Evolutionary conservation across 1,140 invertebrate genomes (phyloP).

Genomic region (Phocides pigmalion): DNA sequence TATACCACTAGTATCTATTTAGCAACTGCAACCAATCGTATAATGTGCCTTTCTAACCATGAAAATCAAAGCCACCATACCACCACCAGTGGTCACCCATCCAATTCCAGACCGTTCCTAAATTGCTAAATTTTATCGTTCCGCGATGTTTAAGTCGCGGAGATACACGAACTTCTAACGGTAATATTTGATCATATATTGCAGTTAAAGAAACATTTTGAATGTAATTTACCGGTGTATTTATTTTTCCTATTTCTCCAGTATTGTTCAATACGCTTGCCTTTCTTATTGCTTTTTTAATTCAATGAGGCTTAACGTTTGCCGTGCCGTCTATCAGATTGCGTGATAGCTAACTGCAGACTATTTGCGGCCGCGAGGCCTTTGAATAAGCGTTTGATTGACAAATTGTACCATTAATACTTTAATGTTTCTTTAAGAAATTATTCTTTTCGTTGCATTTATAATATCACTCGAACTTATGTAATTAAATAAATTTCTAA

Average conservation of each 20-base stretch:
- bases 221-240: not conserved
- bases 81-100: too few relatives aligned
- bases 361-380: slow-evolving; percentile 3
- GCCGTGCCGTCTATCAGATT: slow-evolving; percentile 10
- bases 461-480: too few relatives aligned
- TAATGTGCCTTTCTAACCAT: too few relatives aligned
- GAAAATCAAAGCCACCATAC: too few relatives aligned
- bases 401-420: not conserved
- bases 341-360: slow-evolving; percentile 15
- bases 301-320: slow-evolving; percentile 20
- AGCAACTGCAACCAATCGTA: too few relatives aligned
- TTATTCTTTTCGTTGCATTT: not conserved
- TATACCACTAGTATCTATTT: too few relatives aligned
- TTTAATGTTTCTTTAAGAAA: not conserved
- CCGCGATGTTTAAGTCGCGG: too few relatives aligned
- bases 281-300: slow-evolving; percentile 20
- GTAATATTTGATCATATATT: not conserved
- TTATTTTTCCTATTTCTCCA: not conserved
- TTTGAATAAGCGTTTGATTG: slow-evolving; percentile 3
- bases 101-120: too few relatives aligned
- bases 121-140: too few relatives aligned
- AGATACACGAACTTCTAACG: too few relatives aligned
- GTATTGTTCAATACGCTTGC: not conserved
- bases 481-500: too few relatives aligned
- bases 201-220: not conserved